A percentile compares a stretch with the other conserved stretches of the same genome.
Evolutionary conservation across 2,888 invertebrate species (phyloP).

Genomic region (Galerucella nymphaeae): DNA sequence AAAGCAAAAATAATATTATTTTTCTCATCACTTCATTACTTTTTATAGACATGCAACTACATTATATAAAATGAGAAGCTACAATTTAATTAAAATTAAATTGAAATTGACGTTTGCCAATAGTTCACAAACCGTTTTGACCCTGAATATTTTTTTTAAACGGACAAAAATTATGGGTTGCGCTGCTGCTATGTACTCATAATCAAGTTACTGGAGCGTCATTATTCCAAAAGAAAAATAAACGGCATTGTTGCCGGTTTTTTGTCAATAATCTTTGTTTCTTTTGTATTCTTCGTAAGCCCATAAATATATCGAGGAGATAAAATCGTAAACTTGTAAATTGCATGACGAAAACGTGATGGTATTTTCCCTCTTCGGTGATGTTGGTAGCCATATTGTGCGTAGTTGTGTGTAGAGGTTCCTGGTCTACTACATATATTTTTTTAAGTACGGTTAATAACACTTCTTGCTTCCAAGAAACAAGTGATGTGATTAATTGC

Average conservation of each 20-base stretch:
- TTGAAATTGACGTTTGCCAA: not conserved
- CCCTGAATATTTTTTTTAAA: not conserved
- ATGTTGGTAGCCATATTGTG: constrained; percentile 24
- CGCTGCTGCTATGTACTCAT: constrained; percentile 31
- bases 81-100: not conserved
- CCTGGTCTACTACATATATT: not conserved
- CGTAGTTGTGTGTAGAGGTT: constrained; percentile 7
- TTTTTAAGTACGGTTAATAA: not conserved
- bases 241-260: constrained; percentile 45
- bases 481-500: not conserved
- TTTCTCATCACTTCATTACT: no score
- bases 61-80: not conserved
- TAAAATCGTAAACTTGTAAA: constrained; percentile 48
- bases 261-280: constrained; percentile 39
- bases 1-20: no score
- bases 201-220: constrained; percentile 48
- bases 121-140: not conserved
- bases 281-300: constrained; percentile 41
- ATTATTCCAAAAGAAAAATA: constrained; percentile 44
- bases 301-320: constrained; percentile 49
- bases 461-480: constrained; percentile 1
- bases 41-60: no score
- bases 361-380: constrained; percentile 37
- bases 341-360: constrained; percentile 50
- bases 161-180: constrained; percentile 21